A percentile compares a stretch with the other conserved stretches of the same genome.
These are phyloP conservation scores for Agelas oroides DNA, from an alignment of 37 sponge, comb jelly and placozoan species.

Conservation along the genomic window DNA sequence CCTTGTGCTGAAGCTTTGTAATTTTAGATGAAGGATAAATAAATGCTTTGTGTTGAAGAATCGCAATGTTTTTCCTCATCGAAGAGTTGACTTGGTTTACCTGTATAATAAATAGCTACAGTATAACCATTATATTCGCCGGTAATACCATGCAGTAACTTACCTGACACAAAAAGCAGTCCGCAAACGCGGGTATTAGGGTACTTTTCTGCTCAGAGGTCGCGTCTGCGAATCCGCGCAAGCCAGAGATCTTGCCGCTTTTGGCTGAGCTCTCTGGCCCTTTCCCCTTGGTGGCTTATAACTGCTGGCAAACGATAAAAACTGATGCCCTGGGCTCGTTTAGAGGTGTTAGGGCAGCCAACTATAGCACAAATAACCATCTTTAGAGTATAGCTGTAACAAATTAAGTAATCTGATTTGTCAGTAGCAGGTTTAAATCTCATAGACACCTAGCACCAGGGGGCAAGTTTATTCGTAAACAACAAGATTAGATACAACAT, in stretches of 20 bases:
- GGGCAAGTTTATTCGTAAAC: no score
- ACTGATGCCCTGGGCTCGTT: slow-evolving; percentile 31
- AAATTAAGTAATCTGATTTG: no score
- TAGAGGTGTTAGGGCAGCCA: slow-evolving; percentile 60
- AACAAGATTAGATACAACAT: no score
- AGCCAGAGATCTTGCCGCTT: slow-evolving; percentile 42
- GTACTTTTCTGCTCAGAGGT: neutral
- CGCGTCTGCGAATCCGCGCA: slow-evolving; percentile 32
- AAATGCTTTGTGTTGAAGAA: no score
- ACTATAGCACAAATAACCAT: slow-evolving; percentile 57
- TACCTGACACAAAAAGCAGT: slow-evolving; percentile 54
- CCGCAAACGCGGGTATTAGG: slow-evolving; percentile 44
- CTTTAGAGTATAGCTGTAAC: neutral
- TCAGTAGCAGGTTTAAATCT: no score
- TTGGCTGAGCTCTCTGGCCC: slow-evolving; percentile 16
- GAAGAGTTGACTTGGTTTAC: slow-evolving; percentile 38
- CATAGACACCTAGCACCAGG: no score
- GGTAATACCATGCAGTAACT: no score
- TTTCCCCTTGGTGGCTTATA: slow-evolving; percentile 6
- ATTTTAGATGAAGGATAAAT: no score
- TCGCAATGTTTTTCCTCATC: slow-evolving; percentile 37
- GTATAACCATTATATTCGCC: no score
- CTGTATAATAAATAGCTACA: neutral
- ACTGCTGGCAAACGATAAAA: slow-evolving; percentile 55
- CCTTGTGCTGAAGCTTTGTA: no score